Conservation (phyloP, 2,113 vertebrate species). For the Nycticebus coucang region DNA sequence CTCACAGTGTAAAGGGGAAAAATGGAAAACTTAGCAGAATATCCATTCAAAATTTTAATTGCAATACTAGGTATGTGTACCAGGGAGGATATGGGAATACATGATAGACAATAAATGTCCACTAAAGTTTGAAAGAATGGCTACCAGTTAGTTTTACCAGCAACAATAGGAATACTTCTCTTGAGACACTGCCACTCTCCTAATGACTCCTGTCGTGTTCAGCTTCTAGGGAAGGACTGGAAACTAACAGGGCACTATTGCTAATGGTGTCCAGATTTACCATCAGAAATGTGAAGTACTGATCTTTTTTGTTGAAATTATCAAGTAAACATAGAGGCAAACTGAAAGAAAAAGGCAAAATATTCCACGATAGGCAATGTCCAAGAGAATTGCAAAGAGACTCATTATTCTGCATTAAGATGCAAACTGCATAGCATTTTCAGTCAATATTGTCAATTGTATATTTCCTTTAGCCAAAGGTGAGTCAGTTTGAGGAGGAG, state of each 20-base stretch:
- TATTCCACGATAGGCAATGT: not conserved
- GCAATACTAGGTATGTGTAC: not conserved
- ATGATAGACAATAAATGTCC: constrained; percentile 16
- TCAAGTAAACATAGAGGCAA: constrained; percentile 32
- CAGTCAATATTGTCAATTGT: constrained; percentile 43
- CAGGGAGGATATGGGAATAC: not conserved
- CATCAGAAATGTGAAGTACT: not conserved
- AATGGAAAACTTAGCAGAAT: constrained; percentile 49
- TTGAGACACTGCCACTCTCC: not conserved
- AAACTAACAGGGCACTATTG: not conserved
- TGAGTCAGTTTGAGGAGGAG: constrained; percentile 37
- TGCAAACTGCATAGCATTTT: constrained; percentile 49
- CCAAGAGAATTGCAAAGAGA: constrained; percentile 24
- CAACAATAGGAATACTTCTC: constrained; percentile 40
- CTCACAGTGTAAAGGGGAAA: not conserved
- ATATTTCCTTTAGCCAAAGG: constrained; percentile 65
- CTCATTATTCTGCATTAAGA: constrained; percentile 52
- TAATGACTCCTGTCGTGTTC: constrained; percentile 48
- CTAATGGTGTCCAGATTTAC: not conserved
- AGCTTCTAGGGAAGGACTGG: not conserved
- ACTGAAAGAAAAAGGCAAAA: constrained; percentile 35
- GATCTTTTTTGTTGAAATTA: constrained; percentile 51
- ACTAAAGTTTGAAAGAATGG: not conserved
- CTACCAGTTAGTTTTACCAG: constrained; percentile 21
- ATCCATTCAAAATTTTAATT: constrained; percentile 18